These are phyloP conservation scores for Lucilia cuprina DNA, from an alignment of 1,140 invertebrate genomes.

Conservation along the genomic window DNA sequence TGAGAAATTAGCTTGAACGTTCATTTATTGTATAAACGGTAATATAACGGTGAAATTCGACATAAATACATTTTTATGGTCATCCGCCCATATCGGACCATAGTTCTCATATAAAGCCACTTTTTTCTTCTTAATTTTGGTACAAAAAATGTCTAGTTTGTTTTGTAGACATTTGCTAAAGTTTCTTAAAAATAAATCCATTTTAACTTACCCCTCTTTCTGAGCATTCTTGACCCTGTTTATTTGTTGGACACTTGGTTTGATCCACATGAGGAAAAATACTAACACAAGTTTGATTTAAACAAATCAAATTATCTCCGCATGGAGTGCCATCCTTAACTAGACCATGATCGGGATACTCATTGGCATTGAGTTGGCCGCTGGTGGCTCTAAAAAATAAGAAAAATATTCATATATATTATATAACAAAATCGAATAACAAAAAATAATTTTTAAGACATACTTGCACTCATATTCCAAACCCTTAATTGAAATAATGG, in stretches of 20 bases:
- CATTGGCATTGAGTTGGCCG: constrained; percentile 70
- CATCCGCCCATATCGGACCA: too few species aligned
- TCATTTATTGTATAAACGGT: too few species aligned
- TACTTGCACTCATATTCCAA: constrained; percentile 92
- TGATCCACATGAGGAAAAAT: constrained; percentile 83
- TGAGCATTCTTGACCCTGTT: constrained; percentile 88
- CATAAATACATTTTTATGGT: too few species aligned
- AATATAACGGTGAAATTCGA: too few species aligned
- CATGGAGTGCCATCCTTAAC: constrained; percentile 91
- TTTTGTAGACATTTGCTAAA: too few species aligned
- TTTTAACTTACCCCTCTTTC: constrained; percentile 84
- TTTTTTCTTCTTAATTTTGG: too few species aligned
- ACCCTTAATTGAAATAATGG: constrained; percentile 85
- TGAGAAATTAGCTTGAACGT: too few species aligned
- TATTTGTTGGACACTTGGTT: constrained; percentile 87
- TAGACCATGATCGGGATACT: constrained; percentile 76
- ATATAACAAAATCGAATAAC: not conserved
- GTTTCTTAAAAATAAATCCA: too few species aligned
- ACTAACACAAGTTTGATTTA: constrained; percentile 90
- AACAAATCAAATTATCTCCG: constrained; percentile 87
- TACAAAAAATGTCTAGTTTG: too few species aligned
- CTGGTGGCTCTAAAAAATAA: constrained; percentile 72
- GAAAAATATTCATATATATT: not conserved
- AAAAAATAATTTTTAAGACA: constrained; percentile 59
- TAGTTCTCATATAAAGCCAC: too few species aligned